Conservation (phyloP, 1,140 invertebrate species). For the Pachypsylla venusta region DNA sequence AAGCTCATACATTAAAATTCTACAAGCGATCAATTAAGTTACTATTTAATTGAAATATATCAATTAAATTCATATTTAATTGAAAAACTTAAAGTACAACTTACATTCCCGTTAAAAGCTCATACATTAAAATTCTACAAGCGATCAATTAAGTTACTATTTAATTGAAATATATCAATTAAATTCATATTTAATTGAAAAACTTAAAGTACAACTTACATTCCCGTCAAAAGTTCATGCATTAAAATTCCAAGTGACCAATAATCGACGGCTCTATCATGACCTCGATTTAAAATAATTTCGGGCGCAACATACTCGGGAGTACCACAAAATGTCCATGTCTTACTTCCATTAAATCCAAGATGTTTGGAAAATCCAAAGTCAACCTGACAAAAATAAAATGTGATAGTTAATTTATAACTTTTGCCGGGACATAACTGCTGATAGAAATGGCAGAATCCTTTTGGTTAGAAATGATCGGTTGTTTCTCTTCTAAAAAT, state of each 20-base stretch:
- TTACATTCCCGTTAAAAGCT: too few relatives aligned
- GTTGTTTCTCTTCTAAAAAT: too few relatives aligned
- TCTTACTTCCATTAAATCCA: constrained; percentile 52
- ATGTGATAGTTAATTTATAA: not conserved
- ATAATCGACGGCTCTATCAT: constrained; percentile 83
- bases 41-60: too few relatives aligned
- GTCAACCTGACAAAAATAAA: constrained; percentile 54
- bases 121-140: too few relatives aligned
- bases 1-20: too few relatives aligned
- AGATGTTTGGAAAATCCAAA: constrained; percentile 95
- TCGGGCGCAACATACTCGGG: constrained; percentile 86
- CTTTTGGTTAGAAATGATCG: too few relatives aligned
- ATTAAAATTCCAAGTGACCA: constrained; percentile 90
- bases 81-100: too few relatives aligned
- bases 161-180: too few relatives aligned
- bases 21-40: too few relatives aligned
- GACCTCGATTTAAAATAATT: constrained; percentile 84
- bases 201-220: constrained; percentile 21
- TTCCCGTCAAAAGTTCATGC: constrained; percentile 76
- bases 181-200: not conserved
- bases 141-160: too few relatives aligned
- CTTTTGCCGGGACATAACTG: not conserved
- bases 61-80: too few relatives aligned
- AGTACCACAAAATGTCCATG: constrained; percentile 96
- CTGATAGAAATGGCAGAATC: too few relatives aligned